Evolutionary conservation across 1,140 invertebrate species (phyloP).

Genomic region (Drosophila albomicans): DNA sequence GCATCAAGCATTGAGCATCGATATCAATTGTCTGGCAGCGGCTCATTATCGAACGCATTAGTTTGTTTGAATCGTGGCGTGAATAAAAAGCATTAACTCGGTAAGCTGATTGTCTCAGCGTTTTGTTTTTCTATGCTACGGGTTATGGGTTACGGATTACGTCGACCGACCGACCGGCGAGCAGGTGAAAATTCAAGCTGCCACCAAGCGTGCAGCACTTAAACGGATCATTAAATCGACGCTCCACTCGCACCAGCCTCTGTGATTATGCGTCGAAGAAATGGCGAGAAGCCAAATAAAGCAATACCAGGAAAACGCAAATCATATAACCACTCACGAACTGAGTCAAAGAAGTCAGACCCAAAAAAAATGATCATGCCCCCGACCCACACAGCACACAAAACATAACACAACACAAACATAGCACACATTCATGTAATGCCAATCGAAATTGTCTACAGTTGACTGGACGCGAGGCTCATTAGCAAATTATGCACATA

Average conservation of each 20-base stretch:
- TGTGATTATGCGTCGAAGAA: slow-evolving; percentile 44
- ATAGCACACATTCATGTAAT: slow-evolving; percentile 33
- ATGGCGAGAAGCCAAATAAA: slow-evolving; percentile 48
- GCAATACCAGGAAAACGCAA: slow-evolving; percentile 64
- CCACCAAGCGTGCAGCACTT: slow-evolving; percentile 52
- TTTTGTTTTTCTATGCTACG: slow-evolving; percentile 27
- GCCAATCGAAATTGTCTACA: slow-evolving; percentile 60
- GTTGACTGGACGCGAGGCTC: slow-evolving; percentile 65
- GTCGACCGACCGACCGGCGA: slow-evolving; percentile 10
- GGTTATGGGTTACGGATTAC: neutral
- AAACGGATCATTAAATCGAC: slow-evolving; percentile 53
- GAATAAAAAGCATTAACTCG: slow-evolving; percentile 62
- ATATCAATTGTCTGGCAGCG: slow-evolving; percentile 57
- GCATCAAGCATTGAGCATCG: neutral
- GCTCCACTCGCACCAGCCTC: slow-evolving; percentile 1
- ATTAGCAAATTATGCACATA: slow-evolving; percentile 70
- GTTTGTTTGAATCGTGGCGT: slow-evolving; percentile 28
- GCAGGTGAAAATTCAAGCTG: slow-evolving; percentile 61
- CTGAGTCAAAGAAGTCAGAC: slow-evolving; percentile 70
- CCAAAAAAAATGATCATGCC: slow-evolving; percentile 42
- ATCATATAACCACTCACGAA: slow-evolving; percentile 67
- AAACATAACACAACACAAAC: too few species aligned
- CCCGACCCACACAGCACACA: slow-evolving; percentile 45
- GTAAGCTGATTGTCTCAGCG: slow-evolving; percentile 29
- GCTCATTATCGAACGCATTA: slow-evolving; percentile 60